Base-by-base conservation (phyloP, 2,797 vertebrate species). In the Loris lydekkerianus region DNA sequence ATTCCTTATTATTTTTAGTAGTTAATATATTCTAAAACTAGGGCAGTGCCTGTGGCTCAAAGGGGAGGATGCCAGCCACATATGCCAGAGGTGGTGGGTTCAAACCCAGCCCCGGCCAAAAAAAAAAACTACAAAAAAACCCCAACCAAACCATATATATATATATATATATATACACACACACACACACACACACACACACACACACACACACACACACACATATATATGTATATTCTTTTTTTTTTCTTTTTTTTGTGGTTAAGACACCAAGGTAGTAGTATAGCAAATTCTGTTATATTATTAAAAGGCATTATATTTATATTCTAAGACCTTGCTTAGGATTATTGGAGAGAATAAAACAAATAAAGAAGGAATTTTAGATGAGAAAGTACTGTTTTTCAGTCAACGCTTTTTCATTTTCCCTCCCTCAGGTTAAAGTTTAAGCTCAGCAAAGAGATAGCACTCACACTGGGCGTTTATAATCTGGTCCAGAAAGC, bases 381-480 rank as follows among this genome's bases (percentile, higher is more conserved):
- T 89, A 92, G 75, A 82, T 63, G 40, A 73, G 46, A 80, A 94
- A 93, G 21, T 81, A 80, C 15, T 56, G 14, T 60, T 11, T 60
- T 87, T 85, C 15, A 73, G 21, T 84, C 67, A 29, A 27, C 82
- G 40, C 21, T 97, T 11, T 96, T 56, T 81, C 27, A 27, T 10
- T 70, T 53, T 75, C 63, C 97, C 73, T 91, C 23, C 75, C 65
- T 43, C 97, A 99, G 99, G 98, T 89, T 99, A 86, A 99, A 98
- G 89, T 97, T 99, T 58, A 98, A 98, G 91, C 98, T 99, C 37
- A 98, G 97, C 60, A 98, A 99, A 65, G 99, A 99, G 4, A n/a
- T 99, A 43, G 98, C 97, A 0, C 81, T 99, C 61, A 98, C 99
- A 0, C 99, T 99, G 27, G 99, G 99, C 53, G 70, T 99, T 40